phyloP scores from a whole-genome alignment of 2,113 vertebrate species.

The pig (Sus scrofa) region T2T-Sscrofa CM000830.6:92512001-92512500 shows the following conservation, averaged over 20 bases:
- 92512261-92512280: not conserved
- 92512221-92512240: not conserved
- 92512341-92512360: not conserved
- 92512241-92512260: not conserved
- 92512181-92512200: not conserved
- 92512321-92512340: not conserved
- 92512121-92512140: too few relatives aligned
- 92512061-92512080: too few relatives aligned
- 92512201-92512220: not conserved
- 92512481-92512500: not conserved
- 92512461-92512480: not conserved
- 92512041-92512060: too few relatives aligned
- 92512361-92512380: not conserved
- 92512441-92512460: not conserved
- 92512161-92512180: not conserved
- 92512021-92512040: too few relatives aligned
- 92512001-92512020: too few relatives aligned
- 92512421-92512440: not conserved
- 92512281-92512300: not conserved
- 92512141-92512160: too few relatives aligned
- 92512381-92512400: not conserved
- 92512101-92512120: too few relatives aligned
- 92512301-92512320: not conserved
- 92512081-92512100: too few relatives aligned
- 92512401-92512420: not conserved